Conservation (phyloP, 64 coral and sea anemone species). For the Montipora foliosa region DNA sequence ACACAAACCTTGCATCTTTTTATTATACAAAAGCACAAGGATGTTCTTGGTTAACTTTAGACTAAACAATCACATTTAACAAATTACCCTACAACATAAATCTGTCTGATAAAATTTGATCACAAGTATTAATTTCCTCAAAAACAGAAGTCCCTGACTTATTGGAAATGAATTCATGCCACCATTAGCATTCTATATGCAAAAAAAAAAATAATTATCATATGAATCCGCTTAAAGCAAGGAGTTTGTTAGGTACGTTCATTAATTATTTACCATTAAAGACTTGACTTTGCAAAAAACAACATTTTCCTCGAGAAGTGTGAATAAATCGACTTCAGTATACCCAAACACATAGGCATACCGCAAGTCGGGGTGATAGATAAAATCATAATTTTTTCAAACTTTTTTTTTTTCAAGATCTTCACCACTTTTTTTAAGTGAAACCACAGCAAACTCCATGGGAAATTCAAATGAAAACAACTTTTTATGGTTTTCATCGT, state of each 20-base stretch:
- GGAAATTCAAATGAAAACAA: slow-evolving; percentile 30
- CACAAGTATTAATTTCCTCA: neutral
- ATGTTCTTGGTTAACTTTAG: neutral
- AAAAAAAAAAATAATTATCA: neutral
- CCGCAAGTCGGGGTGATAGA: neutral
- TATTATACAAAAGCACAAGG: neutral
- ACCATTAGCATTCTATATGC: neutral
- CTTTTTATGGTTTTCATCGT: neutral
- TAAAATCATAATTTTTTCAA: neutral
- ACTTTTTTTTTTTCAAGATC: neutral
- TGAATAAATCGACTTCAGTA: too few relatives aligned
- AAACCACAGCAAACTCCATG: neutral
- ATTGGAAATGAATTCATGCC: neutral
- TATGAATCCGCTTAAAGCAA: neutral
- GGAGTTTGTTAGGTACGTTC: neutral
- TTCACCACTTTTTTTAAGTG: neutral
- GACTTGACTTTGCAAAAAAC: slow-evolving; percentile 4
- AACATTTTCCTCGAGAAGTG: neutral
- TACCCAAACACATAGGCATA: neutral
- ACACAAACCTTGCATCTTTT: neutral
- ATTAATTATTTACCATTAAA: slow-evolving; percentile 49
- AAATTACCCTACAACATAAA: neutral
- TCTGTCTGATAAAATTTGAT: neutral
- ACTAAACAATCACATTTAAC: neutral
- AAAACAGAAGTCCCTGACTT: neutral